Base-by-base conservation (phyloP, 2,888 invertebrate genomes). In the Chymomyza amoena region DNA sequence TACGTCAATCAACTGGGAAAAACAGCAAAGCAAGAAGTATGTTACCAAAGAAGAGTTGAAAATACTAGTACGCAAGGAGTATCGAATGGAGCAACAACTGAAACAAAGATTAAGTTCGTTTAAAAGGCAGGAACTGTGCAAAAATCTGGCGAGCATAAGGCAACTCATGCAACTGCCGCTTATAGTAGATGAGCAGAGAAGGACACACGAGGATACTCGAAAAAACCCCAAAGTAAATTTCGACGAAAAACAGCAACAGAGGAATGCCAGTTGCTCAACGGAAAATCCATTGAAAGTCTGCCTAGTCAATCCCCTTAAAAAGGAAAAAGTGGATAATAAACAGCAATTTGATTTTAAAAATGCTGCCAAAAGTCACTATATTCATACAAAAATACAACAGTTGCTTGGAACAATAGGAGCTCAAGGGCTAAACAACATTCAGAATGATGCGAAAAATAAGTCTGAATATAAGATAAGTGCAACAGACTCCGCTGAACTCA, bases 1-100 rank as follows among this genome's bases (percentile, higher is more conserved):
- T 76, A 1, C 4, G 74, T 0, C 59, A 61, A 6, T 81, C 79
- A 13, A 13, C 13, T 13, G 1, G 9, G 20, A 13, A 57, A 18
- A 57, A 25, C 20, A 57, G 10, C 20, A n/a, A 15, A n/a, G 6
- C 6, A 16, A 18, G 54, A 45, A 10, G 13, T 45, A 3, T 54
- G 15, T 18, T 5, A 6, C 9, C 57, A 57, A 28, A 5, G 25
- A 57, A 18, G 15, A 57, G 18, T 7, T 25, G 57, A 57, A 25
- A 20, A 28, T 3, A 2, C 57, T 25, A 16, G 52, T 18, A 9
- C 7, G 15, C 16, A 18, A 18, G 15, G 52, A 16, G 16, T 18
- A 15, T 18, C 16, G 18, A 54, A n/a, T 16, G 1, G 16, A n/a
- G 15, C 52, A 54, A 1, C 52, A 18, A 15, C 16, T 54, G 7